Conservation (phyloP, 2,113 vertebrate species). For the Mixornis gularis region DNA sequence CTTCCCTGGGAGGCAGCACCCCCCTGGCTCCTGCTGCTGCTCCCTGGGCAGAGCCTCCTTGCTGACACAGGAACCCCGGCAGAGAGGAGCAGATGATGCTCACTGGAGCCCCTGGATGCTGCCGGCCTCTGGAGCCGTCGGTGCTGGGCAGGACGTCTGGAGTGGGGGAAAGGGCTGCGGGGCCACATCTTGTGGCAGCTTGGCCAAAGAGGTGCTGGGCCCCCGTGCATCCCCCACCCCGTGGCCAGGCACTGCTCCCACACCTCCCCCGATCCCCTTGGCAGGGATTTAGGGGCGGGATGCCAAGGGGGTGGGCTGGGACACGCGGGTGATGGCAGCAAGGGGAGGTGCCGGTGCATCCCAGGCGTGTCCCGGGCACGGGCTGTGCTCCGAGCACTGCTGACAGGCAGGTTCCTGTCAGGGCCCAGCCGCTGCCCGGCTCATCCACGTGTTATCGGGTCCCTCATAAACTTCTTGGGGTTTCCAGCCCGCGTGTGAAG, state of each 20-base stretch:
- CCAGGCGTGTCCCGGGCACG: background rate
- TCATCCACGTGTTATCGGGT: background rate
- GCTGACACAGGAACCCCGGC: background rate
- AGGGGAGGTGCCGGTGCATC: background rate
- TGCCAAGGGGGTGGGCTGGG: background rate
- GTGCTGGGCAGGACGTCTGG: background rate
- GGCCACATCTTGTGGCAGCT: background rate
- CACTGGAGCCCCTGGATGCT: rapidly evolving
- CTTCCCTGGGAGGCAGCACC: background rate
- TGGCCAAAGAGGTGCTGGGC: background rate
- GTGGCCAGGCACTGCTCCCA: rapidly evolving
- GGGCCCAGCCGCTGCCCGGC: background rate
- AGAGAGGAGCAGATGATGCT: background rate
- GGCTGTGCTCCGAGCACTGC: background rate
- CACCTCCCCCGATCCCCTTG: rapidly evolving
- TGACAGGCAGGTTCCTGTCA: background rate
- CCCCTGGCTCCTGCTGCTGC: rapidly evolving
- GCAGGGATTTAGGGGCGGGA: rapidly evolving
- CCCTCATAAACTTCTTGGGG: background rate
- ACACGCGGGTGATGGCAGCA: rapidly evolving
- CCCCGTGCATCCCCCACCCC: rapidly evolving
- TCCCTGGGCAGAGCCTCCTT: background rate
- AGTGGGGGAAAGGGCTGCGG: rapidly evolving
- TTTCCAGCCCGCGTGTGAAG: background rate
- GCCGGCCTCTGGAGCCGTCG: rapidly evolving